A percentile compares a stretch with the other conserved stretches of the same genome.
Conservation (phyloP, 2,888 invertebrate species). For the Vannuccia rotundouncinata region DNA sequence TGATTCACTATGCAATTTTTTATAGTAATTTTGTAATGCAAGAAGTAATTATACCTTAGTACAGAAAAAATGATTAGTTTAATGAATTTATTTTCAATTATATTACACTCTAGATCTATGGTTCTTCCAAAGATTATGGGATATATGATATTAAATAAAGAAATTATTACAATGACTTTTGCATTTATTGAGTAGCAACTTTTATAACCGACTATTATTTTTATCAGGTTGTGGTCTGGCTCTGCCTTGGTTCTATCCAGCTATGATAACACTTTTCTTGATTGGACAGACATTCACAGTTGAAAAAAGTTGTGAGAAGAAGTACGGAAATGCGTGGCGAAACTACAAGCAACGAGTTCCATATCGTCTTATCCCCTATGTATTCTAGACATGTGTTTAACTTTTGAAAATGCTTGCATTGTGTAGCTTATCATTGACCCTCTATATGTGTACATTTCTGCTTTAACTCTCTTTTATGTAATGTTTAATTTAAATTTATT, state of each 20-base stretch:
- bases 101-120: too few relatives aligned
- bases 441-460: neutral
- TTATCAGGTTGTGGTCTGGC: conserved; percentile 50
- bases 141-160: too few relatives aligned
- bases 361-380: conserved; percentile 65
- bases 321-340: conserved; percentile 78
- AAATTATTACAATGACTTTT: neutral
- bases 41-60: too few relatives aligned
- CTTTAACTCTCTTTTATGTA: neutral
- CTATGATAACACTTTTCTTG: conserved; percentile 62
- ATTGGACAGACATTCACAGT: conserved; percentile 68
- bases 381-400: conserved; percentile 45
- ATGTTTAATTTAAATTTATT: too few relatives aligned
- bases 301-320: conserved; percentile 64
- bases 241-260: conserved; percentile 60
- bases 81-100: too few relatives aligned
- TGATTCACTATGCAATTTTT: too few relatives aligned
- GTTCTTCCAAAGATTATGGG: too few relatives aligned
- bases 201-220: neutral
- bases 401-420: neutral
- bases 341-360: conserved; percentile 72
- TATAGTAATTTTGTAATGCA: too few relatives aligned
- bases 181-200: neutral
- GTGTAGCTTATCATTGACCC: neutral
- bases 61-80: too few relatives aligned